These are phyloP conservation scores for Sylvilagus floridanus DNA, from an alignment of 2,797 vertebrate genomes.

Conservation along the genomic window DNA sequence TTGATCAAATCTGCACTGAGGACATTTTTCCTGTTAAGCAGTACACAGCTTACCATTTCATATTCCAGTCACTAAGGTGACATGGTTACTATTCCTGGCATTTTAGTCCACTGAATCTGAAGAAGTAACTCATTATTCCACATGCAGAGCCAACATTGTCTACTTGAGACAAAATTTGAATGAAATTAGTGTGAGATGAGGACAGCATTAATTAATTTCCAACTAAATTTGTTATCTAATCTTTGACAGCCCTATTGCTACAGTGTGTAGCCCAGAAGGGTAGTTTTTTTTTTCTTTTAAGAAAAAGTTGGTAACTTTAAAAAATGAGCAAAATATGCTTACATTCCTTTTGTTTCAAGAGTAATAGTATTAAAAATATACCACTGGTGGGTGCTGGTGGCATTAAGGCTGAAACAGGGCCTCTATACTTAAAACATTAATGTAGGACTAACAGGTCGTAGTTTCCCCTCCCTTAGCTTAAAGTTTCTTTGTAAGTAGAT, in stretches of 20 bases:
- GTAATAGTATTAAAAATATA: conserved; percentile 68
- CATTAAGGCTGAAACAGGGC: background rate
- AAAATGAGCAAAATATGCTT: conserved; percentile 61
- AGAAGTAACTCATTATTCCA: conserved; percentile 82
- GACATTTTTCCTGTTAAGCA: conserved; percentile 42
- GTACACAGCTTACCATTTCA: conserved; percentile 73
- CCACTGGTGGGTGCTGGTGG: conserved; percentile 48
- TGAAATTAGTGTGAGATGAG: conserved; percentile 83
- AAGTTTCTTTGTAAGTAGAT: too few relatives aligned
- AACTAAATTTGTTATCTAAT: conserved; percentile 84
- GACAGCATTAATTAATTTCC: conserved; percentile 83
- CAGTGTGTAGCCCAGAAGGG: conserved; percentile 64
- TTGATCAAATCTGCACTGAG: background rate
- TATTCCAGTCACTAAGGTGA: conserved; percentile 83
- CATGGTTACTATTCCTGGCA: conserved; percentile 80
- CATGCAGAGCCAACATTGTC: conserved; percentile 82
- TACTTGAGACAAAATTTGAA: conserved; percentile 85
- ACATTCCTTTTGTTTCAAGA: conserved; percentile 65
- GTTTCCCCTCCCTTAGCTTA: too few relatives aligned
- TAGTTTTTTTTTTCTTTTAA: conserved; percentile 71
- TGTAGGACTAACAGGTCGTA: too few relatives aligned
- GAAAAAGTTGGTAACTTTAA: conserved; percentile 19
- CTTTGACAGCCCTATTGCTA: conserved; percentile 83
- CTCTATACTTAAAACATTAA: too few relatives aligned
- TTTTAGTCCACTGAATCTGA: conserved; percentile 82